Conservation (phyloP, 2,888 invertebrate species). For the Erpobdella octoculata region DNA sequence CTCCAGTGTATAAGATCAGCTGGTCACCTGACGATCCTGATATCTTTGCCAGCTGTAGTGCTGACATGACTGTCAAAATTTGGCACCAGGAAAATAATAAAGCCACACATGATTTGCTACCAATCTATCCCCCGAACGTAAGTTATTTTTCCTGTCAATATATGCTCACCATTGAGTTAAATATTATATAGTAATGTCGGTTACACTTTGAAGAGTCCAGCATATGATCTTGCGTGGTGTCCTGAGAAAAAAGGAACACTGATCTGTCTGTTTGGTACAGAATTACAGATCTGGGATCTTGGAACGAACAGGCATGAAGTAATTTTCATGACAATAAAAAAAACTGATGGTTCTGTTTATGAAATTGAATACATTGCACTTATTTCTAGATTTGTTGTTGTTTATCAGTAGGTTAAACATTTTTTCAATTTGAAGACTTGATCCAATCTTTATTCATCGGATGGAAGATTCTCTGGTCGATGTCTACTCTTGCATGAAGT, state of each 20-base stretch:
- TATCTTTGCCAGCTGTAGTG: conserved; percentile 22
- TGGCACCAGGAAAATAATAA: conserved; percentile 11
- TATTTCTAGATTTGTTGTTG: background rate
- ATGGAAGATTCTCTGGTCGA: background rate
- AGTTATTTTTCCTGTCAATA: too few relatives aligned
- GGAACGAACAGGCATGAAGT: conserved; percentile 14
- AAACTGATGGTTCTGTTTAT: too few relatives aligned
- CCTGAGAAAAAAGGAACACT: background rate
- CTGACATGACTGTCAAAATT: conserved; percentile 21
- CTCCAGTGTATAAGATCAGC: conserved; percentile 19
- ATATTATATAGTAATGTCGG: background rate
- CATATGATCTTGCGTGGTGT: conserved; percentile 19
- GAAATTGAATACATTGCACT: background rate
- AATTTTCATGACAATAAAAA: too few relatives aligned
- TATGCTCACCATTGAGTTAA: background rate
- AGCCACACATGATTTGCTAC: conserved; percentile 17
- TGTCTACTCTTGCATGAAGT: background rate
- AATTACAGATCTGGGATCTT: conserved; percentile 24
- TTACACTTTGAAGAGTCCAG: conserved; percentile 15
- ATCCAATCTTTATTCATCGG: conserved; percentile 14
- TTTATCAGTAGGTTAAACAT: background rate
- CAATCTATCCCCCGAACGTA: conserved; percentile 24
- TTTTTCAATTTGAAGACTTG: background rate
- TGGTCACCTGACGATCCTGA: conserved; percentile 16
- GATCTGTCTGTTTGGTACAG: conserved; percentile 16